Evolutionary conservation across 2,797 vertebrate genomes (phyloP).

Genomic region (Rhynchotus rufescens): DNA sequence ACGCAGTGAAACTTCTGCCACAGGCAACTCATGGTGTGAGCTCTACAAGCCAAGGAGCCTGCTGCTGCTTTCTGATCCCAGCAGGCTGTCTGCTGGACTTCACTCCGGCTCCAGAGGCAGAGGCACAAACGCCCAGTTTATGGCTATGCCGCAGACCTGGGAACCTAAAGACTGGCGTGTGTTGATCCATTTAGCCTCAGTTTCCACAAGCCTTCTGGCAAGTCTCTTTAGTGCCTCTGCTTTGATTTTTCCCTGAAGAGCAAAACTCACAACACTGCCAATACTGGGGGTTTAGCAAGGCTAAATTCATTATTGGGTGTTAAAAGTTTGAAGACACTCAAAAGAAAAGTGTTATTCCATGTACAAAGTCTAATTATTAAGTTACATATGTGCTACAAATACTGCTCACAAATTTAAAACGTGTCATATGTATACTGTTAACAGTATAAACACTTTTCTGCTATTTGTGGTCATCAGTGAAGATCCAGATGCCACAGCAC

Average conservation of each 20-base stretch:
- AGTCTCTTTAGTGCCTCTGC: not conserved
- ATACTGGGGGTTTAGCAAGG: not conserved
- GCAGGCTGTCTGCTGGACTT: not conserved
- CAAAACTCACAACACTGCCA: not conserved
- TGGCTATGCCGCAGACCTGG: not conserved
- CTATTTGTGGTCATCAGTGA: not conserved
- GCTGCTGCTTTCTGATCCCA: not conserved
- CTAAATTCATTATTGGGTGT: not conserved
- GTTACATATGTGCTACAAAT: not conserved
- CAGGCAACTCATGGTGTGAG: not conserved
- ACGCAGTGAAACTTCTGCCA: not conserved
- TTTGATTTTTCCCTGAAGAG: not conserved
- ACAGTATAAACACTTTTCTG: not conserved
- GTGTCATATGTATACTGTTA: not conserved
- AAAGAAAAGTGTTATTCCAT: not conserved
- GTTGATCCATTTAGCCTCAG: not conserved
- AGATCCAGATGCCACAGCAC: not conserved
- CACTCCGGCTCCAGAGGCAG: not conserved
- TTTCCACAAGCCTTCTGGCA: slow-evolving; percentile 5
- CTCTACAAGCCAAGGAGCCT: not conserved
- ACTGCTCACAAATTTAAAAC: not conserved
- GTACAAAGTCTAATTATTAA: not conserved
- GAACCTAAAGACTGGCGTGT: not conserved
- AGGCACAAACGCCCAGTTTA: not conserved
- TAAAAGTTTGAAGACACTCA: not conserved